Percentiles rank a stretch among this genome's conserved stretches.
phyloP scores from a whole-genome alignment of 2,888 invertebrate species.

The Prenolepis imparis region DNA sequence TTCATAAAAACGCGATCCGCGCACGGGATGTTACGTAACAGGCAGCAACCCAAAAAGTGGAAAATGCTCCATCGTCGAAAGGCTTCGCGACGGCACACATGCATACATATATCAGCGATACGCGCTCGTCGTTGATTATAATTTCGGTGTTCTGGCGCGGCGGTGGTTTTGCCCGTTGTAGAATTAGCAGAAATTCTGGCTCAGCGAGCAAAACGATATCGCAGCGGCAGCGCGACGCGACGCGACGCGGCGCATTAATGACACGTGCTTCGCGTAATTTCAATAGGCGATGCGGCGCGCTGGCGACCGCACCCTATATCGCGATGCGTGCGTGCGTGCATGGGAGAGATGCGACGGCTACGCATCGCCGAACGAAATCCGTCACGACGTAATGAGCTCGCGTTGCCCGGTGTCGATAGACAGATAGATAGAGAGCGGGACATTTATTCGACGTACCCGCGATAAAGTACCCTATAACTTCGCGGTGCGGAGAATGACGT shows the following conservation, averaged over 20 bases:
- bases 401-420: conserved; percentile 40
- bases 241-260: conserved; percentile 69
- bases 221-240: conserved; percentile 59
- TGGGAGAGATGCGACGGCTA: conserved; percentile 25
- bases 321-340: conserved; percentile 9
- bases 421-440: conserved; percentile 22
- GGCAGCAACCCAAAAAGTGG: conserved; percentile 42
- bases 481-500: conserved; percentile 21
- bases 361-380: conserved; percentile 65
- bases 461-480: conserved; percentile 14
- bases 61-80: conserved; percentile 63
- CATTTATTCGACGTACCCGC: conserved; percentile 43
- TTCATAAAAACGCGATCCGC: conserved; percentile 42
- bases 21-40: background rate
- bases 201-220: conserved; percentile 75
- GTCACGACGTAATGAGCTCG: conserved; percentile 67
- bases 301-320: conserved; percentile 41
- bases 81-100: conserved; percentile 34
- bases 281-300: conserved; percentile 62
- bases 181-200: conserved; percentile 78
- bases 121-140: conserved; percentile 75
- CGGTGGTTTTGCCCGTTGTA: conserved; percentile 73
- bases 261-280: conserved; percentile 77
- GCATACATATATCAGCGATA: conserved; percentile 67
- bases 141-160: conserved; percentile 73